phyloP scores from a whole-genome alignment of 2,888 invertebrate species.

The Hypercompe scribonia region DNA sequence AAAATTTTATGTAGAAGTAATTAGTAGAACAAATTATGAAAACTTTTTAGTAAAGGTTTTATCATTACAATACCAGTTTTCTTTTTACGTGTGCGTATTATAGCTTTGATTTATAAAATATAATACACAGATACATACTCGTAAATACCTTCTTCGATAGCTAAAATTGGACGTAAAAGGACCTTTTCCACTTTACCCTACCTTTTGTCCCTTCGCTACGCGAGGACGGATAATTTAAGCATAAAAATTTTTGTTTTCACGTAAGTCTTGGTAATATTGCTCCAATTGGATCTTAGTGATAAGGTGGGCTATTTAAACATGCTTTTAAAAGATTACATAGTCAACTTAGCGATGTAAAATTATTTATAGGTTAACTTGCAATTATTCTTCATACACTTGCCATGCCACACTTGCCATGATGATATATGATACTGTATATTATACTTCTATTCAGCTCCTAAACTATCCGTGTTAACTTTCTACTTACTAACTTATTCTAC shows the following conservation, averaged over 20 bases:
- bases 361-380: background rate
- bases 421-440: too few species aligned
- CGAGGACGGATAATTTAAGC: slow-evolving; percentile 27
- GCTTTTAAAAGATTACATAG: slow-evolving; percentile 24
- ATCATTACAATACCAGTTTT: background rate
- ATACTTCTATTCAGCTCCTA: too few species aligned
- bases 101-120: background rate
- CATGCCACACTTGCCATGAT: too few species aligned
- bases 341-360: background rate
- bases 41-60: background rate
- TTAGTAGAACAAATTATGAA: background rate
- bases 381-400: too few species aligned
- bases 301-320: background rate
- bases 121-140: background rate
- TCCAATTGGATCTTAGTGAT: slow-evolving; percentile 17
- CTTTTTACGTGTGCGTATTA: background rate
- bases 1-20: background rate
- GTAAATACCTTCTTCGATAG: background rate
- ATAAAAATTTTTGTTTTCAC: slow-evolving; percentile 17
- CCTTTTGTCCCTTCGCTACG: slow-evolving; percentile 34
- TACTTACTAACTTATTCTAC: too few species aligned
- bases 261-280: slow-evolving; percentile 21
- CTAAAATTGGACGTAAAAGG: slow-evolving; percentile 14
- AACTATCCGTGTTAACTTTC: too few species aligned
- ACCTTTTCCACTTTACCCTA: slow-evolving; percentile 14